Conservation (phyloP, 2,113 vertebrate species). For the Mus musculus region GRCm39 chr7:114522001-114522500, state of each 20-base stretch:
- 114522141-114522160: not conserved
- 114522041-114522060: constrained; percentile 16
- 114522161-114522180: not conserved
- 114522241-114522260: not conserved
- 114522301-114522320: not conserved
- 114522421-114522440: not conserved
- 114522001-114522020: constrained; percentile 35
- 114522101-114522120: not conserved
- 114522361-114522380: not conserved
- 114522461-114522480: not conserved
- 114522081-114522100: not conserved
- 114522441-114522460: not conserved
- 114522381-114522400: not conserved
- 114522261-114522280: not conserved
- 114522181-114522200: not conserved
- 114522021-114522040: constrained; percentile 53
- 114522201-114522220: not conserved
- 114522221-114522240: not conserved
- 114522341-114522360: not conserved
- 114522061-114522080: not conserved
- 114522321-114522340: not conserved
- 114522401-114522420: not conserved
- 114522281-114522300: not conserved
- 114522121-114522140: not conserved
- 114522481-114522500: not conserved